Evolutionary conservation across 2,113 vertebrate species (phyloP), one percentile per base, ranked within the genome.

Genomic region (Chaetura pelagica): DNA sequence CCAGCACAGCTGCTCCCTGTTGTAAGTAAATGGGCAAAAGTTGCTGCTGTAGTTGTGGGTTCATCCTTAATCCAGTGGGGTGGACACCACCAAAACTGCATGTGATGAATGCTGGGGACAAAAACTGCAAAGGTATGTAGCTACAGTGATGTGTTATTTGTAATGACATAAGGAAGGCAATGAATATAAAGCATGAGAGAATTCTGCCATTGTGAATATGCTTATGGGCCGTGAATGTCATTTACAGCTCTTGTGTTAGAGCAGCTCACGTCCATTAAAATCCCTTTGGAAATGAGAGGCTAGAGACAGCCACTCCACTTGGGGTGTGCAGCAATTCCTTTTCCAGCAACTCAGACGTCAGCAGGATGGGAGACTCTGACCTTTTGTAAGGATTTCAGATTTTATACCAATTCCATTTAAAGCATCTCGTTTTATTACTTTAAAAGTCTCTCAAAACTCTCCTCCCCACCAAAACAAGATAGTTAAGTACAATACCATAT

Each of bases 61-160:
- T 68, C 68, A 62, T 62, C 46, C 61, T 58, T n/a, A 3, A 15
- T 30, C 27, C 0, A 0, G 12, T 14, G 48, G n/a, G 27, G 17
- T 40, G 72, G 48, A 49, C 48, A 46, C 15, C 34, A 67, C 42
- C 32, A 51, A 44, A n/a, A 6, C 34, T 10, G 40, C 61, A 64
- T 0, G 0, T 18, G 76, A 14, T 23, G 35, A 63, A 34, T 64
- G 35, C 15, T 48, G 69, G 1, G 3, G 35, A 44, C 8, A 48
- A 8, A 77, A 38, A 66, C 24, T 9, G 3, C 63, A 64, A 64
- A 30, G 23, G 26, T 23, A 20, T 0, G 2, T 12, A 80, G 34
- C 73, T 58, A 77, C 67, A 64, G 84, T 8, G 73, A 32, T 42
- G 15, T 52, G 32, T 17, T n/a, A 35, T 5, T 49, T 52, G 4